phyloP scores from a whole-genome alignment of 2,797 vertebrate genomes.

The Rousettus madagascariensis region DNA sequence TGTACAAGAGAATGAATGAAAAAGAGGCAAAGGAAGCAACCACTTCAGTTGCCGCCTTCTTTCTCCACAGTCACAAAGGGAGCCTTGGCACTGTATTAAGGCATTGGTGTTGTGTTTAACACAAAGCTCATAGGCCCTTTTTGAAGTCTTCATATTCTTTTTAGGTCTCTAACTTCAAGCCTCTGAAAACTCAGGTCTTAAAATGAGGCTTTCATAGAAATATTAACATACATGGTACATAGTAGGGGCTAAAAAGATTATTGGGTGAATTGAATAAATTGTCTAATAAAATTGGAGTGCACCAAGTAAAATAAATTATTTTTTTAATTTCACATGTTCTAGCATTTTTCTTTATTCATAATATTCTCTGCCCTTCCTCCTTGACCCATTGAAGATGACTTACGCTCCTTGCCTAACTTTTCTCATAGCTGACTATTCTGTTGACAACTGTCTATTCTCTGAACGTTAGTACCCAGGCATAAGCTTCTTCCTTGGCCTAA shows the following conservation, averaged over 20 bases:
- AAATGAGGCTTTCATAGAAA: constrained; percentile 39
- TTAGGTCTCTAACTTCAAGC: not conserved
- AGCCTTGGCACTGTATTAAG: not conserved
- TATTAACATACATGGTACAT: not conserved
- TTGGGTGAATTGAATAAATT: not conserved
- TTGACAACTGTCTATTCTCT: not conserved
- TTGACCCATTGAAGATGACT: not conserved
- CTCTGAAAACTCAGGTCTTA: not conserved
- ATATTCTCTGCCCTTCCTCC: not conserved
- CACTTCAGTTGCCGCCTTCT: not conserved
- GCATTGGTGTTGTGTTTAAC: not conserved
- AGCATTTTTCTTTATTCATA: not conserved
- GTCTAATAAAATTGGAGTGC: not conserved
- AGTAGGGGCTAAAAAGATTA: not conserved
- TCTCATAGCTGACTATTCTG: not conserved
- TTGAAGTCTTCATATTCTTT: not conserved
- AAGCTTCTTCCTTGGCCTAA: constrained; percentile 10
- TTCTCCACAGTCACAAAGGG: not conserved
- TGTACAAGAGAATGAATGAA: not conserved
- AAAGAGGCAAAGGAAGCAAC: constrained; percentile 2
- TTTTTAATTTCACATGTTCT: not conserved
- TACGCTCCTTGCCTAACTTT: not conserved
- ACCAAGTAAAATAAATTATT: not conserved
- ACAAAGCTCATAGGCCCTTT: not conserved
- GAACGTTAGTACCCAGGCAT: not conserved